Conservation (phyloP, 2,888 invertebrate genomes). For the Melikaiella ostensackeni region DNA sequence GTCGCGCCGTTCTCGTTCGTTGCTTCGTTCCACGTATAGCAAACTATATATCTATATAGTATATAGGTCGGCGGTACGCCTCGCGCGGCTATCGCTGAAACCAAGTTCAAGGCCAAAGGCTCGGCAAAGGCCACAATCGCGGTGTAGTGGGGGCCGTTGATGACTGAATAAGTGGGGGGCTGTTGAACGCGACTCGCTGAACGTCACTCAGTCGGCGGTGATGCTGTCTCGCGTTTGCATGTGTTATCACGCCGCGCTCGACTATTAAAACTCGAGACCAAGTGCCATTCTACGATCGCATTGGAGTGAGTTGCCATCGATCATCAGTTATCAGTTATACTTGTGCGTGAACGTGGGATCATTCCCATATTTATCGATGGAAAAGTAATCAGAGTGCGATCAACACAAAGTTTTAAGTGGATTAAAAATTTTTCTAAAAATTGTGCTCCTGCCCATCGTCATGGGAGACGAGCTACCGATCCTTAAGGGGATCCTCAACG, state of each 20-base stretch:
- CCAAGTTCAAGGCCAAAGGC: slow-evolving; percentile 78
- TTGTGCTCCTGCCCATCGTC: slow-evolving; percentile 69
- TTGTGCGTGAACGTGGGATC: background rate
- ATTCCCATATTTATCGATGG: slow-evolving; percentile 14
- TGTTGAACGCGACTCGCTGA: slow-evolving; percentile 81
- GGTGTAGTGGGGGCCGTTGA: slow-evolving; percentile 59
- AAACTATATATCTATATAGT: slow-evolving; percentile 49
- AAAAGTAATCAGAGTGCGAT: slow-evolving; percentile 35
- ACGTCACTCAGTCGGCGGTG: slow-evolving; percentile 77
- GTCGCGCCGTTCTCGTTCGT: slow-evolving; percentile 52
- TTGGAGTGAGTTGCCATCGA: slow-evolving; percentile 60
- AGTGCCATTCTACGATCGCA: slow-evolving; percentile 41
- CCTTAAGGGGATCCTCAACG: slow-evolving; percentile 93
- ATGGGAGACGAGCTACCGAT: slow-evolving; percentile 95
- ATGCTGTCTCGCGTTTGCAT: slow-evolving; percentile 76
- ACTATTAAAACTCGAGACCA: slow-evolving; percentile 47
- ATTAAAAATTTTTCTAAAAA: slow-evolving; percentile 3
- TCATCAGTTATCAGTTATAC: slow-evolving; percentile 60
- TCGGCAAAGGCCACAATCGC: slow-evolving; percentile 76
- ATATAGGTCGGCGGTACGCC: slow-evolving; percentile 76
- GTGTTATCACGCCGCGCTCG: slow-evolving; percentile 68
- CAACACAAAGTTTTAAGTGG: background rate
- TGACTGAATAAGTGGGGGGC: slow-evolving; percentile 79
- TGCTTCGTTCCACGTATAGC: slow-evolving; percentile 53
- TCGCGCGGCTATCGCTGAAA: slow-evolving; percentile 76